A percentile compares a stretch with the other conserved stretches of the same genome.
Conservation (phyloP, 2,113 vertebrate genomes). For the Cynocephalus volans region DNA sequence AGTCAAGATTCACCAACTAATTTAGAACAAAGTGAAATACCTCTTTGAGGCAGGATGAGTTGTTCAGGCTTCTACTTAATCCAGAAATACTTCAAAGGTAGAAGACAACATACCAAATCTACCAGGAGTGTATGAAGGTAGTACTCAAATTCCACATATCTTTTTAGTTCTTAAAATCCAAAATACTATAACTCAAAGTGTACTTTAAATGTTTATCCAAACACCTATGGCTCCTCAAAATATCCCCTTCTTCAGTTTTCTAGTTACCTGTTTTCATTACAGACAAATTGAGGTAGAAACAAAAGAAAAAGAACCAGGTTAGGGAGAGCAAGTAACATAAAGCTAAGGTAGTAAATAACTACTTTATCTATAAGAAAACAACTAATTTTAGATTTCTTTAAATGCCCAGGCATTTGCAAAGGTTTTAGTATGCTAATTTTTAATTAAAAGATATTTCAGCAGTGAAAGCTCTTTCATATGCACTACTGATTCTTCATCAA, state of each 20-base stretch:
- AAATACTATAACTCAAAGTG: conserved; percentile 41
- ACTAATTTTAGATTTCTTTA: conserved; percentile 87
- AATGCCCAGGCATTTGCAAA: conserved; percentile 88
- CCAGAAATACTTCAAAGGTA: conserved; percentile 25
- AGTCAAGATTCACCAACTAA: conserved; percentile 31
- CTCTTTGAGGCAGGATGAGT: neutral
- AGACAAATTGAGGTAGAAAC: neutral
- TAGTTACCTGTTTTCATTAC: neutral
- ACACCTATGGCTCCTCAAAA: neutral
- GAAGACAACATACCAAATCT: neutral
- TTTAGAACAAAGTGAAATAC: neutral
- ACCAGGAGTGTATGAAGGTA: neutral
- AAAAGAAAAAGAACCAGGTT: neutral
- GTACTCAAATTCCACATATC: neutral
- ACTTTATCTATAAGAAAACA: conserved; percentile 88
- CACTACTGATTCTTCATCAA: conserved; percentile 94
- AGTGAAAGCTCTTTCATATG: conserved; percentile 93
- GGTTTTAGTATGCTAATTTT: conserved; percentile 93
- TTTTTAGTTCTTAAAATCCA: conserved; percentile 43
- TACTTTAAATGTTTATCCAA: conserved; percentile 52
- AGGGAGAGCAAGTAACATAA: conserved; percentile 57
- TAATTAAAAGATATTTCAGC: conserved; percentile 93
- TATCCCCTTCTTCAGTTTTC: neutral
- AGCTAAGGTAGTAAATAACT: conserved; percentile 84
- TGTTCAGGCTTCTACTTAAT: neutral